Evolutionary conservation across 2,797 vertebrate species (phyloP), one percentile per base, ranked within the genome.

Genomic region (Megaceryle alcyon): DNA sequence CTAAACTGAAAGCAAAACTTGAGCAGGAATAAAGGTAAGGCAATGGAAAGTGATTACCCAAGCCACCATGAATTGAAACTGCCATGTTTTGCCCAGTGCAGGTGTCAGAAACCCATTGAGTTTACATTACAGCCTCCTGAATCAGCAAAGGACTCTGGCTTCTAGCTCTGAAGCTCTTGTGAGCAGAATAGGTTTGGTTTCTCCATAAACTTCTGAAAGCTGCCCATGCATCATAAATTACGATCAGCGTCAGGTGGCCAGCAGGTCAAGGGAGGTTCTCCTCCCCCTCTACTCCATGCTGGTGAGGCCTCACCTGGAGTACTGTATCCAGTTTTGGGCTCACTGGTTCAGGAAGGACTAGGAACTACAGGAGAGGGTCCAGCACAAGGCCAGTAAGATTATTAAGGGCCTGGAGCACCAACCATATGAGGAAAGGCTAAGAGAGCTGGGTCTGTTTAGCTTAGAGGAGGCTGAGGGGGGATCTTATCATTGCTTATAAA

Each of bases 1-100:
- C 39, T 82, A 88, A 94, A 96, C 59, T 72, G 96, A 97, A 97
- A 96, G 90, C 90, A 96, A 96, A 97, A 97, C 94, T 86, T 73
- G 70, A 66, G 53, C 6, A 7, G 54, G 75, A 86, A 91, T 65
- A 69, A 85, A 94, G 87, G 91, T 84, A 94, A 83, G 77, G 53
- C 90, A 96, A 95, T 91, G 91, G 94, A 97, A 96, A 97, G 92
- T 95, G 92, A 94, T 94, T 86, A 64, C 81, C 71, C 81, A 79
- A 90, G 82, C 82, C 86, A 88, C 82, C 84, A 79, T 72, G 82
- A 96, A 94, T 20, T 92, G 94, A 96, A 97, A 95, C 91, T 91
- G 85, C 82, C 72, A 31, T 53, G 48, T 77, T 93, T 69, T 88
- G 61, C 46, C 75, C n/a, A 0, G 18, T 57, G 75, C 86, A 88